These are phyloP conservation scores for Cichladusa arquata DNA, from an alignment of 2,113 vertebrate species.

Conservation along the genomic window DNA sequence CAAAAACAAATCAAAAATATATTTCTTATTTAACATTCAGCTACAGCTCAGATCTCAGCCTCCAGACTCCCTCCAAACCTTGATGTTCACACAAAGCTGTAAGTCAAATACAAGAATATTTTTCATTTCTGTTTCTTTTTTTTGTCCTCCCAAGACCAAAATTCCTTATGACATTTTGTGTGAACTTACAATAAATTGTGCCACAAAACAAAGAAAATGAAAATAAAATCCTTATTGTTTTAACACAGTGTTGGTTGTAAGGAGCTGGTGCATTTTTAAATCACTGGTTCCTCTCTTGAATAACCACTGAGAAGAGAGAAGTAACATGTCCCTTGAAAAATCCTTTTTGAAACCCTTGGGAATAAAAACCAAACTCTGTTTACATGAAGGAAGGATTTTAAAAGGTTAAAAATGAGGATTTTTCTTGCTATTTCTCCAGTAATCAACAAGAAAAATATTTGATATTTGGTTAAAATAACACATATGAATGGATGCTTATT, in stretches of 20 bases:
- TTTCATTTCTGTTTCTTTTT: neutral
- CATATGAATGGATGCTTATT: neutral
- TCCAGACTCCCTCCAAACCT: neutral
- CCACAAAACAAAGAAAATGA: neutral
- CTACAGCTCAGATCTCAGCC: neutral
- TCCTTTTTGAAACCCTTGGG: neutral
- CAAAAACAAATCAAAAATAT: neutral
- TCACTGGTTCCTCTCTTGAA: neutral
- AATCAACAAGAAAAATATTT: neutral
- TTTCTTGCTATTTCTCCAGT: neutral
- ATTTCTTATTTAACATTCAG: constrained; percentile 47
- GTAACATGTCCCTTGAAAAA: neutral
- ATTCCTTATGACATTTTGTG: neutral
- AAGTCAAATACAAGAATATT: neutral
- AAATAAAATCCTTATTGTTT: neutral
- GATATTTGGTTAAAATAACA: neutral
- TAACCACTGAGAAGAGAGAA: neutral
- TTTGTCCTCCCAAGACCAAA: neutral
- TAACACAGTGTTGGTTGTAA: neutral
- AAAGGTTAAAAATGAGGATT: neutral
- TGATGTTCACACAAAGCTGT: neutral
- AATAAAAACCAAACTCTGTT: neutral
- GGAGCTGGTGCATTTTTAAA: neutral
- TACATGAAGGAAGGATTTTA: neutral
- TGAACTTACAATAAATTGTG: neutral